Evolutionary conservation across 2,888 invertebrate species (phyloP), one percentile per base, ranked within the genome.

Genomic region (Chesias legatella): DNA sequence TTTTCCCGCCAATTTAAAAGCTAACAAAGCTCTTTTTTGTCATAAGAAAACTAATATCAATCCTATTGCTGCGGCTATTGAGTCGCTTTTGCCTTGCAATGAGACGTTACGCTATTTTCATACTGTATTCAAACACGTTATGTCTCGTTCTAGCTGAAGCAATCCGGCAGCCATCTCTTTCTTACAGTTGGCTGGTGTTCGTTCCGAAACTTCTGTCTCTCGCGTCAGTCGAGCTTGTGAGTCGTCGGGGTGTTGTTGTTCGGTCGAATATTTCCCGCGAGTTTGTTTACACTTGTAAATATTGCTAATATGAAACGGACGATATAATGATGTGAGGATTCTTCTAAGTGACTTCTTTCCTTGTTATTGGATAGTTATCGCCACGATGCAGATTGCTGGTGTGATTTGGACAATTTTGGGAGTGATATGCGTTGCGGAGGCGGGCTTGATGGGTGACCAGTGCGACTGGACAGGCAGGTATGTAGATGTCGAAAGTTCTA

Each of bases 381-480:
- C 62, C 56, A 74, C 61, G 59, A 85, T 85, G 82, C 58, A 67
- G 59, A 53, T 56, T 48, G 58, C 65, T 61, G 63, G 61, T 53
- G 61, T 77, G 58, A 67, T 81, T 71, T 86, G 82, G 83, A 79
- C 78, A 63, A 42, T 84, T 67, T 64, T 84, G 71, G 72, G 84
- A 66, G 73, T 82, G 60, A 66, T 74, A 52, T 74, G 68, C 56
- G 60, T 69, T 73, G 84, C 77, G 72, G 81, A 89, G 73, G 90
- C 90, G 70, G 88, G 88, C 49, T 82, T 90, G 67, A 90, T 91
- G 76, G 91, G 91, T 61, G 92, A 92, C 69, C 91, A 91, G 70
- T 92, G 92, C 78, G 92, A 92, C 80, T 92, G 92, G 92, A 90
- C 89, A 61, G 92, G 91, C 88, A 92, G 92, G 92, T 92, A 88